Evolutionary conservation across 2,888 invertebrate genomes (phyloP).

Genomic region (Venusia cambrica): DNA sequence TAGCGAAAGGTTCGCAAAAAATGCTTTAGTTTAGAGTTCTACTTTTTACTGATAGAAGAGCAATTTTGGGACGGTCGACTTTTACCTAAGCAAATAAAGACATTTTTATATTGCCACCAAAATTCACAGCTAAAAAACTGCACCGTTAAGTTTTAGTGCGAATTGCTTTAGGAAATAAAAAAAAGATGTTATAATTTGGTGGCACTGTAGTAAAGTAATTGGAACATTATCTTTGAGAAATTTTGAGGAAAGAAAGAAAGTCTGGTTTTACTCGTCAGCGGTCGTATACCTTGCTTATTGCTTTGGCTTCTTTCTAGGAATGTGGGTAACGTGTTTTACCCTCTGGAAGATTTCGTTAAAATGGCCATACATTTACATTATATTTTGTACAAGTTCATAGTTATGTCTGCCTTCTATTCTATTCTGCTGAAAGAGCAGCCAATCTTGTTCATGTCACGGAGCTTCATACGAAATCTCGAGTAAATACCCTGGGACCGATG

Average conservation of each 20-base stretch:
- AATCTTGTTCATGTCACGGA: no score
- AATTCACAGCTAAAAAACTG: conserved; percentile 37
- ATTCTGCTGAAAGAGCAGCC: no score
- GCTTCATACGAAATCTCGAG: background rate
- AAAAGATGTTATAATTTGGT: conserved; percentile 21
- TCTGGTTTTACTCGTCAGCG: conserved; percentile 4
- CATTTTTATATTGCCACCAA: conserved; percentile 54
- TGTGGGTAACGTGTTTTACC: no score
- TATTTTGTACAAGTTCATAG: no score
- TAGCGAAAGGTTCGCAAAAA: conserved; percentile 50
- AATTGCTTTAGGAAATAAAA: conserved; percentile 19
- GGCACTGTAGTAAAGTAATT: conserved; percentile 19
- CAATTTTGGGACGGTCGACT: conserved; percentile 44
- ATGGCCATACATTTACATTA: no score
- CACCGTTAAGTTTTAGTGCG: conserved; percentile 41
- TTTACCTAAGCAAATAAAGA: conserved; percentile 65
- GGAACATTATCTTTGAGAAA: conserved; percentile 15
- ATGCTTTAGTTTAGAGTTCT: conserved; percentile 59
- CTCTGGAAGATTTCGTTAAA: no score
- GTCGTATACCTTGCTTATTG: background rate
- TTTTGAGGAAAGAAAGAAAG: conserved; percentile 17
- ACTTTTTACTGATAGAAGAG: conserved; percentile 71
- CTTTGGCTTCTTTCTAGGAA: background rate
- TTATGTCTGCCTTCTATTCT: no score
- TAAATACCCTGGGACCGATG: no score